Conservation (phyloP, 2,797 vertebrate species). For the Pelobates cultripes region DNA sequence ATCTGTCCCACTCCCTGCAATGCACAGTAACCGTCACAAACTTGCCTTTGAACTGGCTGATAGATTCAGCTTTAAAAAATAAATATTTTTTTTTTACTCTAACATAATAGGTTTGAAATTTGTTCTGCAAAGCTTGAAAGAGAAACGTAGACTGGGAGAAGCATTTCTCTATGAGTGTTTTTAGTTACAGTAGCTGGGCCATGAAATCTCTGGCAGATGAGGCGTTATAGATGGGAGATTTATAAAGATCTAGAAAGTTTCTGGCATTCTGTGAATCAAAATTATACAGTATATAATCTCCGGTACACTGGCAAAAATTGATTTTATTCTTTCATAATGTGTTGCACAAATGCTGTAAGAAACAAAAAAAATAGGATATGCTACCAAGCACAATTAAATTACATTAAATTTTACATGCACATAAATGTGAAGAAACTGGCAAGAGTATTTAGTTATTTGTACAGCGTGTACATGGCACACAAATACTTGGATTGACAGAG, state of each 20-base stretch:
- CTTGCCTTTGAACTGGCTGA: conserved; percentile 13
- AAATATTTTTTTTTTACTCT: conserved; percentile 31
- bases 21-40: conserved; percentile 24
- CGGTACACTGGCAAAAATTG: not conserved
- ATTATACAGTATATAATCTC: not conserved
- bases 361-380: too few relatives aligned
- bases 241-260: conserved; percentile 27
- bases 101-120: conserved; percentile 38
- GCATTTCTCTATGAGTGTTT: conserved; percentile 25
- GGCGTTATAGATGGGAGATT: conserved; percentile 32
- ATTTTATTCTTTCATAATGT: not conserved
- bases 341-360: not conserved
- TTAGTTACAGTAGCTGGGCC: conserved; percentile 35
- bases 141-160: conserved; percentile 24
- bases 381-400: too few relatives aligned
- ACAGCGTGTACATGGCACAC: too few relatives aligned
- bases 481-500: too few relatives aligned
- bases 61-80: conserved; percentile 29
- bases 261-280: not conserved
- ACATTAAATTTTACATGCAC: too few relatives aligned
- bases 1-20: not conserved
- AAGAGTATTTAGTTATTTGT: too few relatives aligned
- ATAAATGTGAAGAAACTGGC: too few relatives aligned
- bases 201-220: conserved; percentile 46
- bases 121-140: conserved; percentile 50